Conservation (phyloP, 2,888 invertebrate genomes). For the Steinernema scapterisci region DNA sequence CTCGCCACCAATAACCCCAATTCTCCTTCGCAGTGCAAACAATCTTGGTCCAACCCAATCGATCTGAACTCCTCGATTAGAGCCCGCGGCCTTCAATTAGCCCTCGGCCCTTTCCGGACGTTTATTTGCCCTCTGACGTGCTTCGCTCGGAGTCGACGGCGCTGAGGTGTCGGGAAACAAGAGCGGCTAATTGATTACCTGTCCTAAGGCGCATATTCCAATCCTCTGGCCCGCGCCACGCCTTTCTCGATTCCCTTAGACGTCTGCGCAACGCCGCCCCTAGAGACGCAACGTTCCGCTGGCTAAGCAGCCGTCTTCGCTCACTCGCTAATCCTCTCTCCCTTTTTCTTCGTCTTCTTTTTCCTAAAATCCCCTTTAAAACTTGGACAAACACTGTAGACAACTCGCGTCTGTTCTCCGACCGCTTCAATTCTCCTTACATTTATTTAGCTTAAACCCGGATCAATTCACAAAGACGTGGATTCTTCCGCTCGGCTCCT, state of each 20-base stretch:
- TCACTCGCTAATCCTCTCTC: conserved; percentile 9
- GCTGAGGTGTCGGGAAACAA: conserved; percentile 26
- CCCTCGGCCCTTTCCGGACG: not conserved
- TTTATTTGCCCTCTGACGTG: conserved; percentile 18
- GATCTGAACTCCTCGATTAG: conserved; percentile 12
- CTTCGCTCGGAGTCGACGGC: not conserved
- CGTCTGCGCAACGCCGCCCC: conserved; percentile 19
- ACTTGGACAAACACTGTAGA: conserved; percentile 25
- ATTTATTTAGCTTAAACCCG: too few species aligned
- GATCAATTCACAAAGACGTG: too few species aligned
- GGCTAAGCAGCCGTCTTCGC: not conserved
- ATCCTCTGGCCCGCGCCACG: conserved; percentile 1
- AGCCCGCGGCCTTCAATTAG: not conserved
- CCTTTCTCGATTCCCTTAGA: conserved; percentile 7
- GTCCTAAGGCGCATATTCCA: not conserved
- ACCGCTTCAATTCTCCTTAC: too few species aligned
- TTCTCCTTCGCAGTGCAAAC: conserved; percentile 2
- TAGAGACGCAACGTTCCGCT: conserved; percentile 1
- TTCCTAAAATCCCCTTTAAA: not conserved
- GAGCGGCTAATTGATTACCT: conserved; percentile 31
- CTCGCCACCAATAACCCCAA: not conserved
- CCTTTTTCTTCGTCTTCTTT: not conserved
- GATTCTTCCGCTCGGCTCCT: too few species aligned
- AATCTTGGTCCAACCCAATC: not conserved
- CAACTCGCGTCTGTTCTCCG: not conserved